Percentiles rank a stretch among this genome's conserved stretches.
These are phyloP conservation scores for Synanthedon vespiformis DNA, from an alignment of 2,888 invertebrate genomes.

Conservation along the genomic window DNA sequence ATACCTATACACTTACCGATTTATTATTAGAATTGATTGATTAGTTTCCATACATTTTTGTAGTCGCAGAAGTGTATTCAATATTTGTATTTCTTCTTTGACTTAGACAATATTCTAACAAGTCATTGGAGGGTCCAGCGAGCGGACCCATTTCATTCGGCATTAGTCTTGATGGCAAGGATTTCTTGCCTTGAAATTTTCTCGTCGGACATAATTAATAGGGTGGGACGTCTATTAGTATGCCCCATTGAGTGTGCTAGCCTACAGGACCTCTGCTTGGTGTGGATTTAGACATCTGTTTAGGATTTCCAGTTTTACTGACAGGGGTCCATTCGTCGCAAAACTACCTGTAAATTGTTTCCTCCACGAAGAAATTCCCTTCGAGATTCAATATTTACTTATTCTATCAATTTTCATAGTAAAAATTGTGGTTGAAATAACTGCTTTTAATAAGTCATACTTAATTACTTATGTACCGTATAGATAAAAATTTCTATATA, in stretches of 20 bases:
- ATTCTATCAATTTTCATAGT: too few species aligned
- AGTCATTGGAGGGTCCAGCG: constrained; percentile 44
- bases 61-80: too few species aligned
- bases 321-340: background rate
- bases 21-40: too few species aligned
- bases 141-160: constrained; percentile 64
- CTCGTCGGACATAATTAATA: constrained; percentile 62
- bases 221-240: constrained; percentile 50
- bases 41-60: too few species aligned
- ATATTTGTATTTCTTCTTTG: background rate
- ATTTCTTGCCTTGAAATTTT: constrained; percentile 66
- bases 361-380: background rate
- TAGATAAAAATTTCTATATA: too few species aligned
- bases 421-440: too few species aligned
- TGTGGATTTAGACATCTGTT: constrained; percentile 24
- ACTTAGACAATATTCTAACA: constrained; percentile 5
- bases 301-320: background rate
- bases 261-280: constrained; percentile 24
- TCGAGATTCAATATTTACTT: background rate
- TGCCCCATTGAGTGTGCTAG: constrained; percentile 38
- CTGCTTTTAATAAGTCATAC: too few species aligned
- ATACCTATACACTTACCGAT: too few species aligned
- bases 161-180: constrained; percentile 58
- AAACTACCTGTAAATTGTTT: background rate
- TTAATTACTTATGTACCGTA: too few species aligned